phyloP scores from a whole-genome alignment of 2,797 vertebrate species.

The Pygocentrus nattereri region DNA sequence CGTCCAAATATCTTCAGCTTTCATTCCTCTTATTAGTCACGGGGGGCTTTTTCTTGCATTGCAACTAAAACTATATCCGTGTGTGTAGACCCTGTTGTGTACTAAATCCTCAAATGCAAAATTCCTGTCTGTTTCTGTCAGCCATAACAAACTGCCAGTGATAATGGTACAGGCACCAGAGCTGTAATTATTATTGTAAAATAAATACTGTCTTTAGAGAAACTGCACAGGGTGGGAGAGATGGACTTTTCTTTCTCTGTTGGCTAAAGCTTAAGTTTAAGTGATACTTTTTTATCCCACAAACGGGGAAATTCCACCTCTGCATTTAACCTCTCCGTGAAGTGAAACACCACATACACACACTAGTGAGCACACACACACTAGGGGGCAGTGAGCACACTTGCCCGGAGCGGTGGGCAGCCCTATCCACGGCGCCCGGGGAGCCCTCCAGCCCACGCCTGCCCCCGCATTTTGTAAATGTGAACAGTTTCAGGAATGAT shows the following conservation, averaged over 20 bases:
- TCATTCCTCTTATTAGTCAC: background rate
- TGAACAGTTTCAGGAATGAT: too few species aligned
- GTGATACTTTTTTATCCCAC: too few species aligned
- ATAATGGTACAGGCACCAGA: background rate
- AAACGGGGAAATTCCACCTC: too few species aligned
- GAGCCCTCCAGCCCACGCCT: too few species aligned
- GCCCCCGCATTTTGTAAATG: too few species aligned
- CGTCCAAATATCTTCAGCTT: background rate
- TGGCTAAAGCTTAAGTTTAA: too few species aligned
- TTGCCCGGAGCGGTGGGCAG: too few species aligned
- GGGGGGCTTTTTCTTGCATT: background rate
- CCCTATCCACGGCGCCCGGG: too few species aligned
- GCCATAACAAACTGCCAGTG: background rate
- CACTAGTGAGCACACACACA: too few species aligned
- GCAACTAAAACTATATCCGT: background rate
- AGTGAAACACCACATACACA: too few species aligned
- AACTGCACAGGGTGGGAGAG: conserved; percentile 9
- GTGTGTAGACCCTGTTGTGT: background rate
- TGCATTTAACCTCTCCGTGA: too few species aligned
- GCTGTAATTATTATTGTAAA: conserved; percentile 10
- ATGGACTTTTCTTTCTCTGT: background rate
- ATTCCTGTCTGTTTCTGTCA: background rate
- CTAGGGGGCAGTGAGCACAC: too few species aligned
- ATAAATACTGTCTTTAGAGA: background rate
- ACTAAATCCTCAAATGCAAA: background rate